phyloP scores from a whole-genome alignment of 2,888 invertebrate genomes.

The Caenorhabditis zanzibari region DNA sequence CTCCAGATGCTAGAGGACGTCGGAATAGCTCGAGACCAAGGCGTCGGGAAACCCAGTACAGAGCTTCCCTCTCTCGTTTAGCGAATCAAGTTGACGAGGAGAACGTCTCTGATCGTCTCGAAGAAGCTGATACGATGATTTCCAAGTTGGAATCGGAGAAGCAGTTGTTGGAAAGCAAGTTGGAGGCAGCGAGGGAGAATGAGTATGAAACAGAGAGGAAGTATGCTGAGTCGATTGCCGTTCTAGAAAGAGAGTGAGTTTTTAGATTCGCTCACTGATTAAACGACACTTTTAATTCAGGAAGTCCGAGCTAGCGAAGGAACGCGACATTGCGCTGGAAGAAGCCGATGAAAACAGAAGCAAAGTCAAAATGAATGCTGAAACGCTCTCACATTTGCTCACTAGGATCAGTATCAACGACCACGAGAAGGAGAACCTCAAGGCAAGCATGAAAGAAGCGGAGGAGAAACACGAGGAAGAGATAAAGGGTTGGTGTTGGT shows the following conservation, averaged over 20 bases:
- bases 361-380: neutral
- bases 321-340: neutral
- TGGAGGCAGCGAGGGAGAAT: conserved; percentile 9
- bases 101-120: neutral
- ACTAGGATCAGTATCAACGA: neutral
- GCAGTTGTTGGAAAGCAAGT: neutral
- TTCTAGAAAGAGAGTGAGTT: neutral
- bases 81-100: neutral
- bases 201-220: neutral
- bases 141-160: conserved; percentile 6
- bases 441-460: neutral
- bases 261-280: neutral
- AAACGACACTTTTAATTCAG: neutral
- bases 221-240: neutral
- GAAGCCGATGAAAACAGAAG: neutral
- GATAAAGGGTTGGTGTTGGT: neutral
- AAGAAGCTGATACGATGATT: conserved; percentile 8
- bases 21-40: conserved; percentile 39
- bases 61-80: conserved; percentile 38
- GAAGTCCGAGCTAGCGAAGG: neutral
- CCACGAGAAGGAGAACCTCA: neutral
- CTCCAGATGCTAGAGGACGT: conserved; percentile 32
- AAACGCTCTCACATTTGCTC: neutral
- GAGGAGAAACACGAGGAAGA: neutral
- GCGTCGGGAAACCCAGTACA: conserved; percentile 51